Conservation (phyloP, 2,888 invertebrate species). For the Zygogramma bicolorata region DNA sequence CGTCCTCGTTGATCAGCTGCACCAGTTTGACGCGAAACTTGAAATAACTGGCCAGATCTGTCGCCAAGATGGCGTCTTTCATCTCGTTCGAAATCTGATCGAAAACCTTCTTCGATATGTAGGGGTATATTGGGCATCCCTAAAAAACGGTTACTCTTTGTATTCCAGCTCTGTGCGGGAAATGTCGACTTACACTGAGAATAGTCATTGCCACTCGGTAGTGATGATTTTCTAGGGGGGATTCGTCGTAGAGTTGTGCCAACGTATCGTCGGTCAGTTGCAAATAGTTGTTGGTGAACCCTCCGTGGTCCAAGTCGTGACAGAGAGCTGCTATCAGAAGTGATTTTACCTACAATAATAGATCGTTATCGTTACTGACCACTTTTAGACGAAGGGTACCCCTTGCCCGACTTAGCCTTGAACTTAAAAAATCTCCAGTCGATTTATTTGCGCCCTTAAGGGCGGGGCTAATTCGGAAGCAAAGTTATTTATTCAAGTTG, state of each 20-base stretch:
- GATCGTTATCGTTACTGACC: too few species aligned
- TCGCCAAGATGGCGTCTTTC: slow-evolving; percentile 72
- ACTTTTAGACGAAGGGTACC: too few species aligned
- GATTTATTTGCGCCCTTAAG: too few species aligned
- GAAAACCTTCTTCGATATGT: slow-evolving; percentile 64
- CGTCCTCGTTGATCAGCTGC: slow-evolving; percentile 67
- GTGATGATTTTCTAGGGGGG: slow-evolving; percentile 74
- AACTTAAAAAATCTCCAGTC: too few species aligned
- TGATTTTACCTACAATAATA: slow-evolving; percentile 68
- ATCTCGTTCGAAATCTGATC: slow-evolving; percentile 69
- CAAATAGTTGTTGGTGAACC: slow-evolving; percentile 74
- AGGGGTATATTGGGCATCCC: slow-evolving; percentile 69
- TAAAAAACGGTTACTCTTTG: slow-evolving; percentile 56
- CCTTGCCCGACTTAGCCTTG: too few species aligned
- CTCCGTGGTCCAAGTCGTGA: slow-evolving; percentile 76
- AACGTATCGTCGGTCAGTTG: slow-evolving; percentile 70
- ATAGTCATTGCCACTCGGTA: slow-evolving; percentile 71
- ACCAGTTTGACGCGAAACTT: slow-evolving; percentile 69
- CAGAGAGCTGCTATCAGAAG: slow-evolving; percentile 72
- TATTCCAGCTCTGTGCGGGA: too few species aligned
- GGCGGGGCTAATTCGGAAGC: too few species aligned
- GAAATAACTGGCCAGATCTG: slow-evolving; percentile 73
- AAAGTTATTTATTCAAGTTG: too few species aligned
- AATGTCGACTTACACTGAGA: slow-evolving; percentile 67
- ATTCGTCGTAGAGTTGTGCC: slow-evolving; percentile 70